Evolutionary conservation across 2,888 invertebrate species (phyloP).

Genomic region (Rhingia campestris): DNA sequence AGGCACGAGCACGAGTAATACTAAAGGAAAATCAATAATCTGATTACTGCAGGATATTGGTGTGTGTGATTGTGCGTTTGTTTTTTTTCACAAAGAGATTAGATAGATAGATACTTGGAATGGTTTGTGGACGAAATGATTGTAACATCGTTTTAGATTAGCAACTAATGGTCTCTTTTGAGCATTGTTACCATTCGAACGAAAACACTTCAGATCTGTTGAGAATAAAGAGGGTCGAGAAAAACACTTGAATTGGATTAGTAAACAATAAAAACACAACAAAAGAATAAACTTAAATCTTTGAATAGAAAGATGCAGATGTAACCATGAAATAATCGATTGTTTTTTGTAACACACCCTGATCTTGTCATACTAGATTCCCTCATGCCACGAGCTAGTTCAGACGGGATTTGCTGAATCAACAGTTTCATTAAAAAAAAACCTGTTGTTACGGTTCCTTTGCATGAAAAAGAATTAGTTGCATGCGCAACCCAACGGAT

Average conservation of each 20-base stretch:
- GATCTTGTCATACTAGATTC: no score
- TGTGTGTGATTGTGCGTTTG: neutral
- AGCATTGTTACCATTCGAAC: constrained; percentile 11
- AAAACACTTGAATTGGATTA: neutral
- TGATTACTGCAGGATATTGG: constrained; percentile 2
- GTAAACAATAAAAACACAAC: neutral
- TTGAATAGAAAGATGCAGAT: constrained; percentile 2
- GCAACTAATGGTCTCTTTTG: constrained; percentile 36
- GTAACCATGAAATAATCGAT: constrained; percentile 4
- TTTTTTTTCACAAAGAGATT: constrained; percentile 24
- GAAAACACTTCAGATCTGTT: neutral
- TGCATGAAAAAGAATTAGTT: no score
- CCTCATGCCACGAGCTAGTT: no score
- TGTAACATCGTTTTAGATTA: constrained; percentile 39
- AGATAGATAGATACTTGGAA: constrained; percentile 27
- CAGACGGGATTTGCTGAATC: no score
- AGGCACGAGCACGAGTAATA: neutral
- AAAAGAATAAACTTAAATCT: no score
- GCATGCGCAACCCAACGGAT: no score
- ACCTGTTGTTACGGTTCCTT: no score
- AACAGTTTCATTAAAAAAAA: no score
- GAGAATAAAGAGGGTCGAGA: no score
- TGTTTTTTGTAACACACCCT: neutral
- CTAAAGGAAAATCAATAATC: constrained; percentile 47
- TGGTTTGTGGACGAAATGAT: constrained; percentile 52